Base-by-base conservation (phyloP, 2,113 vertebrate species). In the Brachyistius frenatus region DNA sequence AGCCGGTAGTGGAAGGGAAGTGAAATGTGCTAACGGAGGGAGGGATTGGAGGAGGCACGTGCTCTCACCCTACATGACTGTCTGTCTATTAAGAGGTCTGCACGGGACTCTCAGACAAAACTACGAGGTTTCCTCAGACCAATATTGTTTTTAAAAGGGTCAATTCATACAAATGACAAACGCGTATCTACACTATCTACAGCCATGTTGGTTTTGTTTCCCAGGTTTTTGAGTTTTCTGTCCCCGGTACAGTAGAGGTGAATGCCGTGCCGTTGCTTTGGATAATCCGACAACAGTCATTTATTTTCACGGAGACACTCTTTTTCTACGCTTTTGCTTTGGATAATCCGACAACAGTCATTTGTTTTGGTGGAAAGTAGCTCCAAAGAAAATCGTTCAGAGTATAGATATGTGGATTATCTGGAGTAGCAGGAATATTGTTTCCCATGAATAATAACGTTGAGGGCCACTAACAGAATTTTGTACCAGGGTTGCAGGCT, bases 1-100 rank as follows among this genome's bases (percentile, higher is more conserved):
- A 58, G 72, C 47, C 73, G 66, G 31, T 72, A 9, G 57, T 4
- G 57, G 9, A 54, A 49, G 46, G 16, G 31, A 71, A 15, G 44
- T 36, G 52, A 33, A 47, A 46, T 2, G 1, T 33, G 52, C 6
- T 46, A 41, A 67, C 36, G 49, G 63, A 44, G 55, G 39, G 55
- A 39, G 37, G 2, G 57, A 47, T 71, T 49, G 35, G 31, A 62
- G 49, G 32, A 55, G 41, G 50, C 14, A 33, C 2, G 37, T 30
- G n/a, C 46, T 70, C 41, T 23, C 55, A 46, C 31, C 32, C 36
- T 70, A 32, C n/a, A 23, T 50, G 35, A 56, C 0, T 56, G 46
- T 53, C 67, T 76, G 65, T 44, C 41, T 44, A 44, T 44, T 44
- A 44, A 23, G 10, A 44, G 41, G 41, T 44, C 10, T 44, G 41